Evolutionary conservation across 2,888 invertebrate genomes (phyloP), one percentile per base, ranked within the genome.

Genomic region (Cosmopolites sordidus): DNA sequence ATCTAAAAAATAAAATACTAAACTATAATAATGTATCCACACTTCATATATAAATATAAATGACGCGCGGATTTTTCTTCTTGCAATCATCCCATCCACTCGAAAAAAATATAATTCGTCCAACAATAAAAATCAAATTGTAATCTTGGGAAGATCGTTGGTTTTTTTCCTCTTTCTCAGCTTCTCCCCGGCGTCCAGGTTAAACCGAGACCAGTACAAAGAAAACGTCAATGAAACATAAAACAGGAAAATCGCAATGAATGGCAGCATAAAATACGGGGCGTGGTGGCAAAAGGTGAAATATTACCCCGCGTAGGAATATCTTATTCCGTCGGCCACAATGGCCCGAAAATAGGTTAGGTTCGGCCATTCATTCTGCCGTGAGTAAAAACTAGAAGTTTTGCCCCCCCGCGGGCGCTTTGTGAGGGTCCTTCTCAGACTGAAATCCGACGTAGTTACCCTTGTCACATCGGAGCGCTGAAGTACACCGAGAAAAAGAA

Each of bases 341-440:
- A 69, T 69, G 64, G 66, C 51, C 48, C 15, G 44, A 62, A 72
- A 73, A 73, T 71, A 69, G 71, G 68, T 69, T 68, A 69, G 68
- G 66, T 67, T 65, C 58, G 63, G 61, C 69, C 73, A 72, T 73
- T 73, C 72, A 73, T 66, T 63, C 66, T 60, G 59, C 64, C 67
- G 68, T 69, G 68, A 70, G 72, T 72, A 72, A 73, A 73, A 72
- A 72, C 72, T 72, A 68, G 73, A 67, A 73, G 72, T 72, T 70
- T 64, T 64, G 62, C 70, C 70, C 70, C 22, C 73, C 73, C 63
- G 67, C 62, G 60, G 73, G 48, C 69, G 67, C 62, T 68, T 73
- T 72, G 70, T 72, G 61, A 43, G 38, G 43, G 54, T 16, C 40
- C 40, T 40, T 40, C 40, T 40, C 15, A 40, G 4, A 40, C 40